Base-by-base conservation (phyloP, 2,888 invertebrate genomes). In the Meta bourneti region DNA sequence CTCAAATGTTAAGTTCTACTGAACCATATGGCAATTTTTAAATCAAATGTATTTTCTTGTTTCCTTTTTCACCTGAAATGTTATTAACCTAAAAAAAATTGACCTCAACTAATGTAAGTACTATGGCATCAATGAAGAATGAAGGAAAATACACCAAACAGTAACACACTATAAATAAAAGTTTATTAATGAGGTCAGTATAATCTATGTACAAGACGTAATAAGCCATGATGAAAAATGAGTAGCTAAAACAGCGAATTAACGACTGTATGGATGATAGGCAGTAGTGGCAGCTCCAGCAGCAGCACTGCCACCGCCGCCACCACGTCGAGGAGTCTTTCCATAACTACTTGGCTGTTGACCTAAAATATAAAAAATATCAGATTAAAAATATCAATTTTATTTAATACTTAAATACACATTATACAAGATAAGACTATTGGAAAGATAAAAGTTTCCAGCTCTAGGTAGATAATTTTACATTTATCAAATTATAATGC, bases 211-310 rank as follows among this genome's bases (percentile, higher is more conserved):
- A 91, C 91, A 91, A 81, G 72, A 87, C 82, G 82, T 87, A 82
- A 77, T 48, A 83, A 83, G 51, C 72, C 71, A 83, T 86, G 86
- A 90, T 90, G 84, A 84, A 77, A 61, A 49, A 52, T 83, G 80
- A 81, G 19, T 61, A 7, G 19, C 78, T 78, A 51, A 87, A 85
- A 61, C 51, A 49, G 71, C 16, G 72, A 34, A 16, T 89, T 85
- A 92, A 77, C 92, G 92, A 71, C 92, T 89, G 86, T 92, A 92
- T 51, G 92, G 92, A 69, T 92, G 92, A 52, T 92, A 92, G 49
- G 87, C 89, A 86, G 74, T 88, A 70, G 92, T 80, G n/a, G 88
- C 69, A 51, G 77, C 84, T n/a, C 80, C 88, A 52, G 88, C 69
- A 11, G 87, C 91, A 72, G 84, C 88, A 51, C 80, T 78, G 20